Percentiles rank a stretch among this genome's conserved stretches.
These are phyloP conservation scores for Drosophila lacicola DNA, from an alignment of 2,888 invertebrate genomes.

Conservation along the genomic window DNA sequence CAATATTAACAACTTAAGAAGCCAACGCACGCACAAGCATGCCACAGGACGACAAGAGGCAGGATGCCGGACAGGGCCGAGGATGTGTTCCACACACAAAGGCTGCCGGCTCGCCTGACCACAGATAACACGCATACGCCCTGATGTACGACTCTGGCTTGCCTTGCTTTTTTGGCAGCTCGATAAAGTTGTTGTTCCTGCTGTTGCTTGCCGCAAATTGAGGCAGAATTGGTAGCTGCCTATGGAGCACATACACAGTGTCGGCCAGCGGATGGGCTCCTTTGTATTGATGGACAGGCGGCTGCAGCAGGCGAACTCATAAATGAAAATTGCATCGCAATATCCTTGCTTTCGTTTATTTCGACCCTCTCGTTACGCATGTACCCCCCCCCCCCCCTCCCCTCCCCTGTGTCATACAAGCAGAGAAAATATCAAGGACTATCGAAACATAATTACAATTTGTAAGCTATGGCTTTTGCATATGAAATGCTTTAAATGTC, in stretches of 20 bases:
- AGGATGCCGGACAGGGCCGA: background rate
- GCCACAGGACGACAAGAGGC: background rate
- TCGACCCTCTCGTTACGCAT: background rate
- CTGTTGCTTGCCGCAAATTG: conserved; percentile 9
- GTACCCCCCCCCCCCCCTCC: background rate
- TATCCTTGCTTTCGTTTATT: conserved; percentile 47
- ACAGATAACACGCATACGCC: conserved; percentile 68
- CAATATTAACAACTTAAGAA: conserved; percentile 46
- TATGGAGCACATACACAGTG: background rate
- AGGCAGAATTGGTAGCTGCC: conserved; percentile 3
- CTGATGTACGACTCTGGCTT: conserved; percentile 30
- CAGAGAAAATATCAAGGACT: conserved; percentile 17
- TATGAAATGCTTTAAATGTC: conserved; percentile 4
- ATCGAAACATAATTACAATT: conserved; percentile 46
- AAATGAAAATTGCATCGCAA: conserved; percentile 74
- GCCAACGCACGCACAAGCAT: conserved; percentile 30
- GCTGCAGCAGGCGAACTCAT: conserved; percentile 54
- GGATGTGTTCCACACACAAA: background rate
- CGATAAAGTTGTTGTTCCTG: conserved; percentile 6
- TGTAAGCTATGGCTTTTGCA: conserved; percentile 25
- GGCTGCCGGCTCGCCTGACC: conserved; percentile 31
- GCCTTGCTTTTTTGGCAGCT: conserved; percentile 22
- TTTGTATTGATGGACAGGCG: conserved; percentile 28
- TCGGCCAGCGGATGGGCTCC: background rate
- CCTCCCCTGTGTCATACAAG: conserved; percentile 10